Conservation (phyloP, 2,113 vertebrate species). For the Colinus virginianus region DNA sequence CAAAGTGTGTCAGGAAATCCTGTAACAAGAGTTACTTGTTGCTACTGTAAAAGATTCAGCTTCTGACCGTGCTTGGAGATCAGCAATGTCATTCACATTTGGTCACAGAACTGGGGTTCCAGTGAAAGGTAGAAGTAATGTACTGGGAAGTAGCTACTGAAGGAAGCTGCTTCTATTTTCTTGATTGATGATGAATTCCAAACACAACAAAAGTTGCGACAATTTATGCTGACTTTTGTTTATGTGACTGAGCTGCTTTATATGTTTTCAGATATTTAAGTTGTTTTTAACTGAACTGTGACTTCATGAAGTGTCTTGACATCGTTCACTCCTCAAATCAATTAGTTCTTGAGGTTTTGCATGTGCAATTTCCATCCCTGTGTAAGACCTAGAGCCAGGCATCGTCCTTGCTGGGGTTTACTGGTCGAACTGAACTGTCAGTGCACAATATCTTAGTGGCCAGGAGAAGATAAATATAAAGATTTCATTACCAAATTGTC, state of each 20-base stretch:
- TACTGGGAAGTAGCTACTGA: not conserved
- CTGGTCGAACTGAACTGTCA: no score
- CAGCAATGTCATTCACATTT: not conserved
- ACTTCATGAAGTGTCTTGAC: not conserved
- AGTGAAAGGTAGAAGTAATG: not conserved
- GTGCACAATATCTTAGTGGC: fast-evolving
- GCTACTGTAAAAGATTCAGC: not conserved
- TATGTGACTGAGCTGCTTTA: not conserved
- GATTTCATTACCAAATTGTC: not conserved
- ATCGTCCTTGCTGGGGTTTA: not conserved
- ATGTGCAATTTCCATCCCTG: not conserved
- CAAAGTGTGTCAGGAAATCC: not conserved
- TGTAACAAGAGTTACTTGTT: not conserved
- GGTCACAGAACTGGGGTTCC: not conserved
- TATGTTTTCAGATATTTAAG: not conserved
- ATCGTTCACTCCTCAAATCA: not conserved
- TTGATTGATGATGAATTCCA: not conserved
- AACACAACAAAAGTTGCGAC: not conserved
- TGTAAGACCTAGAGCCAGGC: not conserved
- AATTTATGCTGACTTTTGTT: not conserved
- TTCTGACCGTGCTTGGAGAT: not conserved
- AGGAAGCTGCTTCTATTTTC: not conserved
- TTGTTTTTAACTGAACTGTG: not conserved
- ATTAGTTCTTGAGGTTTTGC: not conserved
- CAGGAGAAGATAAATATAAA: not conserved